Evolutionary conservation across 2,113 vertebrate species (phyloP), one percentile per base, ranked within the genome.

Genomic region (Bombycilla garrulus): DNA sequence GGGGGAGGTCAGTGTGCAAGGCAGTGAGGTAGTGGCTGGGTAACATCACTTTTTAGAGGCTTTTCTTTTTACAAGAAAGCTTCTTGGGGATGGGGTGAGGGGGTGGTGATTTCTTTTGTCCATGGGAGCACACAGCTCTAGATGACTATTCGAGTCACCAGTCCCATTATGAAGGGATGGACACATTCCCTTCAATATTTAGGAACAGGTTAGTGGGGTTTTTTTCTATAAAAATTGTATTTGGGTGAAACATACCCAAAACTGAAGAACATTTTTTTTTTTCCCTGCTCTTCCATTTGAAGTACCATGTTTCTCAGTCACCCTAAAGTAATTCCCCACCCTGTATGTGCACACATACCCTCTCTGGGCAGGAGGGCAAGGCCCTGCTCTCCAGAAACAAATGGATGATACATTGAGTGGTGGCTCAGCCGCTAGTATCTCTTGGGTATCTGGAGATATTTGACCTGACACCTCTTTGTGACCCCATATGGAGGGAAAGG

Each of bases 341-440:
- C 8, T 0, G 0, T 50, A n/a, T 12, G 11, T 5, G 19, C 20
- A 12, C 20, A 38, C 2, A 8, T 1, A 0, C 13, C 10, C 4
- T 61, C 42, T 36, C 20, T 62, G 61, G 28, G n/a, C 24, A 33
- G n/a, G 42, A 74, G 15, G 22, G 18, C 6, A 26, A 42, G 35
- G 42, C 15, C 16, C 6, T 0, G 0, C 17, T 64, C 33, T 67
- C 29, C 57, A 67, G 56, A n/a, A 79, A 15, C 1, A 1, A 25
- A 15, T 21, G 14, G 38, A 12, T 38, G 26, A 11, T 67, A 18
- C 2, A 15, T 13, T 42, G 36, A 6, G 10, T 57, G 10, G 42
- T 80, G 44, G 44, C 33, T 51, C 22, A 60, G 22, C 29, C 64
- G 13, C 21, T 2, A 0, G 17, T 25, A 20, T 33, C 26, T 38